Conservation (phyloP, 2,888 invertebrate genomes). For the Crocallis elinguaria region DNA sequence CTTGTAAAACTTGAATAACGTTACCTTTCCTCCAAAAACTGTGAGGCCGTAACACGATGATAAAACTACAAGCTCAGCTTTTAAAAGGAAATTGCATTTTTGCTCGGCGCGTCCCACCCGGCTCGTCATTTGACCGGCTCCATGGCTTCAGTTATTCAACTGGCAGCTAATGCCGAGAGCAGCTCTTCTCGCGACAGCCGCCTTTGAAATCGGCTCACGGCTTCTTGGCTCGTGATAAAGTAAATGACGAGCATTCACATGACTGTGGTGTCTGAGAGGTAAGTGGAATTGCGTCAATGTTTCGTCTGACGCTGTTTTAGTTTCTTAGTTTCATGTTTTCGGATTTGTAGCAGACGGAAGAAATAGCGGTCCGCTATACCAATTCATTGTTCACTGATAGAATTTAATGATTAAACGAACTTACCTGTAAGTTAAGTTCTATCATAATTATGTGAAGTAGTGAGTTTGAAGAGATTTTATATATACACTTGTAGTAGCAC, state of each 20-base stretch:
- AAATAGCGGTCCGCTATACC: too few species aligned
- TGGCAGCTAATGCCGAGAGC: slow-evolving; percentile 53
- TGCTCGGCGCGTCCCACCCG: slow-evolving; percentile 2
- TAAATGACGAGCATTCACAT: slow-evolving; percentile 28
- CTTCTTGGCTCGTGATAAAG: slow-evolving; percentile 26
- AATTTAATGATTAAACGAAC: too few species aligned
- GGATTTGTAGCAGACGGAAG: too few species aligned
- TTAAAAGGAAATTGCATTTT: slow-evolving; percentile 18
- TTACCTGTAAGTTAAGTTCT: too few species aligned
- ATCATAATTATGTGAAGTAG: too few species aligned
- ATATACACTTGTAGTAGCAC: too few species aligned
- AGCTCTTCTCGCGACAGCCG: slow-evolving; percentile 47
- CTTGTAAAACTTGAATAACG: background rate
- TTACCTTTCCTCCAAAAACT: background rate
- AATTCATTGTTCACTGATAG: too few species aligned
- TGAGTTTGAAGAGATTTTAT: too few species aligned
- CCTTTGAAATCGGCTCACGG: slow-evolving; percentile 41
- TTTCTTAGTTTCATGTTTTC: too few species aligned
- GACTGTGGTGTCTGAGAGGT: background rate
- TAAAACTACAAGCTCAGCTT: slow-evolving; percentile 4
- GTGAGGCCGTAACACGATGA: background rate
- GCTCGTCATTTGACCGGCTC: slow-evolving; percentile 22
- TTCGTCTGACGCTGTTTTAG: too few species aligned
- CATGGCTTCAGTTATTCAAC: slow-evolving; percentile 48
- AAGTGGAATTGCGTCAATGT: background rate